Evolutionary conservation across 2,888 invertebrate genomes (phyloP).

Genomic region (Notocelia uddmanniana): DNA sequence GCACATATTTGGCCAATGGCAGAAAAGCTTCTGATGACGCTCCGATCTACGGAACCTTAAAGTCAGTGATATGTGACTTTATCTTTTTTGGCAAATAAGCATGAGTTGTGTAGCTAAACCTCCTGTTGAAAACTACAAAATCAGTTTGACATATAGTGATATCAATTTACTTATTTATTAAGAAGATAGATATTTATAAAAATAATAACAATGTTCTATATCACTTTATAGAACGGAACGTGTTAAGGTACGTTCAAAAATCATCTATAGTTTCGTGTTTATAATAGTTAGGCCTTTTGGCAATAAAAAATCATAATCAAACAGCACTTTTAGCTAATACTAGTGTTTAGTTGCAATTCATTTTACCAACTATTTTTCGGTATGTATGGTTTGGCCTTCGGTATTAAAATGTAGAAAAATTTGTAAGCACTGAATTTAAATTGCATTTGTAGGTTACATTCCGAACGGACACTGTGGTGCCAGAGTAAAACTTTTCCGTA

Average conservation of each 20-base stretch:
- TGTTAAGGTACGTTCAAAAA: not conserved
- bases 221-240: slow-evolving; percentile 15
- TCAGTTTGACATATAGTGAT: not conserved
- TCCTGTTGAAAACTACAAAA: not conserved
- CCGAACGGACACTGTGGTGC: slow-evolving; percentile 1
- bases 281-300: not conserved
- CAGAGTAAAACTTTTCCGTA: not conserved
- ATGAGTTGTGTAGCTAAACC: not conserved
- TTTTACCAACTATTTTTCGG: not conserved
- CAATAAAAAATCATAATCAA: not conserved
- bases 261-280: not conserved
- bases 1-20: slow-evolving; percentile 61
- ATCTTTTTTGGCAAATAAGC: not conserved
- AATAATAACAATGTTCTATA: not conserved
- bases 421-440: not conserved
- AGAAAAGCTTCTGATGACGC: slow-evolving; percentile 53
- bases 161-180: not conserved
- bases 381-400: no score
- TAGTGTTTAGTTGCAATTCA: not conserved
- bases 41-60: slow-evolving; percentile 54
- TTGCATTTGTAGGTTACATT: not conserved
- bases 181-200: not conserved
- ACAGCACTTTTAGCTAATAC: not conserved
- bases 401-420: not conserved
- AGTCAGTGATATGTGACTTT: slow-evolving; percentile 25